Evolutionary conservation across 2,113 vertebrate genomes (phyloP).

Genomic region (Zosterops hypoxanthus): DNA sequence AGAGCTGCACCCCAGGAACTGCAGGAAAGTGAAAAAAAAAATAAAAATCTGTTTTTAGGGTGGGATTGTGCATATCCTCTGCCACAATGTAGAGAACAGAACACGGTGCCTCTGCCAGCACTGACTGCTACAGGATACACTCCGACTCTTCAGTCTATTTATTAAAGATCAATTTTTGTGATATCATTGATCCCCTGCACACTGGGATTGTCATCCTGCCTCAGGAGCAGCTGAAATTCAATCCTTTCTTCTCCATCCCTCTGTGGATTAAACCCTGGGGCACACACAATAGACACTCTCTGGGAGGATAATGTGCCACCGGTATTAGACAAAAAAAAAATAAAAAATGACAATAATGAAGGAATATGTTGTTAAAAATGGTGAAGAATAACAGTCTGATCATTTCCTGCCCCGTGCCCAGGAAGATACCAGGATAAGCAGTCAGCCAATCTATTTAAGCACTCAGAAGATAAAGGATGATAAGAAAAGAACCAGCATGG

Average conservation of each 20-base stretch:
- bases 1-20: not conserved
- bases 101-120: not conserved
- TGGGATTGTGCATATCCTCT: not conserved
- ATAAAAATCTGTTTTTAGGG: not conserved
- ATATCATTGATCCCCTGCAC: not conserved
- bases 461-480: not conserved
- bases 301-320: not conserved
- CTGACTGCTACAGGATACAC: not conserved
- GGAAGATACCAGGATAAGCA: not conserved
- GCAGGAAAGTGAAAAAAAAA: not conserved
- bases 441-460: not conserved
- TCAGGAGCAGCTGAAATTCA: not conserved
- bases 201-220: not conserved
- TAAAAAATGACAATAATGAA: not conserved
- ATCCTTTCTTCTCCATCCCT: not conserved
- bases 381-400: not conserved
- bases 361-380: not conserved
- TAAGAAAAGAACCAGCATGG: not conserved
- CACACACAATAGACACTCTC: not conserved
- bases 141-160: not conserved
- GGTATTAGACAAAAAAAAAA: not conserved
- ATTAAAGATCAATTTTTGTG: slow-evolving; percentile 16
- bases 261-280: not conserved
- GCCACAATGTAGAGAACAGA: not conserved
- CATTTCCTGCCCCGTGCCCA: not conserved